Conservation (phyloP, 2,113 vertebrate species). For the Esox niger region DNA sequence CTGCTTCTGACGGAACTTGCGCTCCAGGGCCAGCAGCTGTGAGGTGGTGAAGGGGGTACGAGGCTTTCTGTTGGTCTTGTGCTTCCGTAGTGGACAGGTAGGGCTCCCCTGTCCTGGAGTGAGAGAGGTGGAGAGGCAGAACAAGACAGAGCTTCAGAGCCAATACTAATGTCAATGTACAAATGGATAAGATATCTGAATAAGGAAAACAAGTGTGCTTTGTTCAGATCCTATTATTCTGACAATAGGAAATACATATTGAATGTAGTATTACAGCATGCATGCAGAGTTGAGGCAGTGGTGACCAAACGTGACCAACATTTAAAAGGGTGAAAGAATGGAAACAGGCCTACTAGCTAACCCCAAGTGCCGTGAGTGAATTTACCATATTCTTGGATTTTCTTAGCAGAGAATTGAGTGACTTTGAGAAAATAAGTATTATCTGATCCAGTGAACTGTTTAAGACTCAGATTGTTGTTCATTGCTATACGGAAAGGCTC, state of each 20-base stretch:
- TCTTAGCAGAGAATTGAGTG: too few species aligned
- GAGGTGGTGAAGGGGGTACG: constrained; percentile 76
- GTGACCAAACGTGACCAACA: too few species aligned
- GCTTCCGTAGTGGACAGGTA: constrained; percentile 67
- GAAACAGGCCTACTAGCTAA: too few species aligned
- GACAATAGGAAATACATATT: neutral
- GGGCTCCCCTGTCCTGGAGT: constrained; percentile 54
- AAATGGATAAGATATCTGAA: neutral
- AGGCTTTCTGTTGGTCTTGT: constrained; percentile 77
- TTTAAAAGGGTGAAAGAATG: too few species aligned
- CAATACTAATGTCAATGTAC: neutral
- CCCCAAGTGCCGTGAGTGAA: too few species aligned
- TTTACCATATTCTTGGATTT: too few species aligned
- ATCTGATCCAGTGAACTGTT: too few species aligned
- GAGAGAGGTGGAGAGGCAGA: neutral
- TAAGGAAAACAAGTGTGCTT: too few species aligned
- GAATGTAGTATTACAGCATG: neutral
- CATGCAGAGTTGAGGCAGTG: neutral
- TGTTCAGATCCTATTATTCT: neutral
- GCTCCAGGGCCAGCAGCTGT: constrained; percentile 73
- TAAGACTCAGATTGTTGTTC: too few species aligned
- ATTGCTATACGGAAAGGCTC: too few species aligned
- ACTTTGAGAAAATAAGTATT: too few species aligned
- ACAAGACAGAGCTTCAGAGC: neutral
- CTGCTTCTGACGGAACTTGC: constrained; percentile 76